Evolutionary conservation across 2,888 invertebrate genomes (phyloP), one percentile per base, ranked within the genome.

Genomic region (Diadegma fenestrale): DNA sequence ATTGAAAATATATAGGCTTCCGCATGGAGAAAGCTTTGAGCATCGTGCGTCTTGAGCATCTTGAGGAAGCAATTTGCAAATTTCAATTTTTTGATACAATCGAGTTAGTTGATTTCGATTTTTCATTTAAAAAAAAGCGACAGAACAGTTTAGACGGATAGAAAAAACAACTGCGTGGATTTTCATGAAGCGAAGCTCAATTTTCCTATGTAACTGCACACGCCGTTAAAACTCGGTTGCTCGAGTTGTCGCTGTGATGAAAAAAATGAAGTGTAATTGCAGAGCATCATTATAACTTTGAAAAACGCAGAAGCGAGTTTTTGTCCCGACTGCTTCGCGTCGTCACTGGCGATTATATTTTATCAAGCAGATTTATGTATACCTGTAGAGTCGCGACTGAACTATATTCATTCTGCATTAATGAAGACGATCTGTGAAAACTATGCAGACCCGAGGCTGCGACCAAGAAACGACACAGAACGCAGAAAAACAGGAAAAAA

Each of bases 401-500:
- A 22, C 54, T 54, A 22, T 22, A 54, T 66, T 10, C 14, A 43
- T 37, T 37, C 22, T 66, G 41, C 66, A 43, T 14, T 43, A 51
- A 54, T 54, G 7, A 22, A 54, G 19, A 41, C 71, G 19, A 37
- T 30, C 26, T 45, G 43, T 58, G 10, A 78, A 66, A 77, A 66
- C 78, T 30, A 64, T 64, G 51, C 48, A 63, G 69, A 10, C 51
- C 10, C 43, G 71, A 72, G 82, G 66, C 54, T 8, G 43, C n/a
- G n/a, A 17, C n/a, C 7, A 0, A 51, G 48, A 26, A 75, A 71
- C 61, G 58, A 75, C n/a, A 75, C n/a, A 45, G 68, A 58, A 79
- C 64, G 19, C 71, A 80, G 69, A 51, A 81, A 79, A 73, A 51
- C 37, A 37, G 45, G 48, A 66, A 78, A 66, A 45, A 68, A 76